Evolutionary conservation across 2,113 vertebrate genomes (phyloP), one percentile per base, ranked within the genome.

Genomic region (Dissostichus mawsoni): DNA sequence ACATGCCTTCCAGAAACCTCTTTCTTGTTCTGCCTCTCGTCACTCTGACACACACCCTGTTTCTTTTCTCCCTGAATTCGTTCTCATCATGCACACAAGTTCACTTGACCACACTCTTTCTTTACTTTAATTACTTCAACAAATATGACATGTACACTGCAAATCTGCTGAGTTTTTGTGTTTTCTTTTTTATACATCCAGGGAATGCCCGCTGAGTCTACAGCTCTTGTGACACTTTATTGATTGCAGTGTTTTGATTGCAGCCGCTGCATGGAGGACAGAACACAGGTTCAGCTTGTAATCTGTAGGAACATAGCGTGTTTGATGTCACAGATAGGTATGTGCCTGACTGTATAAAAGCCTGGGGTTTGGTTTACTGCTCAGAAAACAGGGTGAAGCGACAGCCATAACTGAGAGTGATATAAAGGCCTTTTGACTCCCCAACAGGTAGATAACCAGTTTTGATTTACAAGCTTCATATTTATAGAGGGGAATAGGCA

Each of bases 161-260:
- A 44, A 72, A 75, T 76, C 65, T 61, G 61, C 58, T 11, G 18
- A 61, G 81, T 33, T 2, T 13, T 51, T 12, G 23, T 58, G 57
- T 62, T 66, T 63, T 16, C 47, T 63, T 79, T 81, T 69, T 58
- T 44, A 48, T 25, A 53, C 16, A 69, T 51, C 36, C 56, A 59
- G 56, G 20, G 48, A 72, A 48, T 16, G n/a, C 74, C 14, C 72
- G 53, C 72, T 50, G 73, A 83, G 66, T 53, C 61, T 11, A 48
- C 67, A 25, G 62, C 69, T 69, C 44, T 11, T 47, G 10, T 69
- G 61, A 72, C 73, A 70, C 25, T 45, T 65, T 64, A 81, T 82
- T 4, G 65, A 87, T 84, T 4, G 5, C 5, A 1, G 18, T 71
- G 70, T 78, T 85, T 77, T 74, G 48, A 82, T 79, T 53, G 18